Conservation (phyloP, 2,113 vertebrate genomes). For the Romanogobio albipinnatus region DNA sequence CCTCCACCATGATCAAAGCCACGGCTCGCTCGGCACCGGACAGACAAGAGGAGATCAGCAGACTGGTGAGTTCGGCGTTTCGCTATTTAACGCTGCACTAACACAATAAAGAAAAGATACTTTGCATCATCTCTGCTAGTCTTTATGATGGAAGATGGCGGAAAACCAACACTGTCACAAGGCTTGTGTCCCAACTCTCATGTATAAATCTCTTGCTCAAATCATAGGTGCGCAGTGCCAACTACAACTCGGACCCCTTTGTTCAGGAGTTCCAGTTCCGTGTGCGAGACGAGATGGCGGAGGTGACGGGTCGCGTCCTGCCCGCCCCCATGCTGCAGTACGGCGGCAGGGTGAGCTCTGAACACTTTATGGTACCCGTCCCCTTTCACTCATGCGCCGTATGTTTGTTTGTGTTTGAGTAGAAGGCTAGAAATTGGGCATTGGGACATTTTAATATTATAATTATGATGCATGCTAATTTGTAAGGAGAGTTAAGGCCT, state of each 20-base stretch:
- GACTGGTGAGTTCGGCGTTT: slow-evolving; percentile 81
- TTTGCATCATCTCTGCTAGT: neutral
- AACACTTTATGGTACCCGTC: slow-evolving; percentile 74
- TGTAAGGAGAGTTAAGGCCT: neutral
- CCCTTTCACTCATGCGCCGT: slow-evolving; percentile 63
- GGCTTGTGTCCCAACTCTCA: neutral
- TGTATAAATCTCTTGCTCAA: neutral
- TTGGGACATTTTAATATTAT: neutral
- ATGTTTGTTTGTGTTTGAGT: slow-evolving; percentile 43
- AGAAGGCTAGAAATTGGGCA: neutral
- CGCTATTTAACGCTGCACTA: neutral
- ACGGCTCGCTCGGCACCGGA: slow-evolving; percentile 94
- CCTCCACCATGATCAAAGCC: slow-evolving; percentile 97
- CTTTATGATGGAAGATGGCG: neutral
- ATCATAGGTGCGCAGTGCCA: slow-evolving; percentile 90
- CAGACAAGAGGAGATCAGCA: slow-evolving; percentile 94
- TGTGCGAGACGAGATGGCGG: slow-evolving; percentile 95
- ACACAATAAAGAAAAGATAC: neutral
- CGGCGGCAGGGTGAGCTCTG: slow-evolving; percentile 90
- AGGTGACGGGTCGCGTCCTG: slow-evolving; percentile 92
- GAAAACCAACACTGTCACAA: neutral
- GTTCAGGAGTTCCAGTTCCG: slow-evolving; percentile 97
- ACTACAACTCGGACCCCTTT: slow-evolving; percentile 92
- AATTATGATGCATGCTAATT: neutral
- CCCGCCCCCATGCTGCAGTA: slow-evolving; percentile 98